Evolutionary conservation across 2,888 invertebrate species (phyloP).

Genomic region (Drosophila falleni): DNA sequence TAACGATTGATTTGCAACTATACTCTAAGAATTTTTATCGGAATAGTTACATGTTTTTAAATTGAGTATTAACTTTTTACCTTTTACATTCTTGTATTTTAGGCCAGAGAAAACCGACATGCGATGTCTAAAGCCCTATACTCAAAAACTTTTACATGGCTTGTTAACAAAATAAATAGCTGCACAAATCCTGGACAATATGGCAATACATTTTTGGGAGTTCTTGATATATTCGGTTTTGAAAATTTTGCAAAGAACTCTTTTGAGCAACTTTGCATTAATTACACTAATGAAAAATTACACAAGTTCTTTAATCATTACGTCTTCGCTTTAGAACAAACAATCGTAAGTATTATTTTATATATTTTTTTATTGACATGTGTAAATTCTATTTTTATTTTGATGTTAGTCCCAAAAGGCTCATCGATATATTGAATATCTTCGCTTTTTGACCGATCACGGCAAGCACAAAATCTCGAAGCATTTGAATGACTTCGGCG

Average conservation of each 20-base stretch:
- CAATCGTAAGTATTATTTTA: conserved; percentile 91
- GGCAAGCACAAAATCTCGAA: too few species aligned
- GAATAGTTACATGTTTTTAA: too few species aligned
- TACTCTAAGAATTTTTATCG: too few species aligned
- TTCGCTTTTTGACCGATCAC: too few species aligned
- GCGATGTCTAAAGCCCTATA: conserved; percentile 97
- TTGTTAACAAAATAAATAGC: conserved; percentile 96
- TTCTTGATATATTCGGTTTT: conserved; percentile 97
- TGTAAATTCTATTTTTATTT: too few species aligned
- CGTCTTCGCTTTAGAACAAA: conserved; percentile 97
- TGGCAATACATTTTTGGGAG: conserved; percentile 92
- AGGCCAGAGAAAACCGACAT: conserved; percentile 95
- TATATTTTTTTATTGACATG: too few species aligned
- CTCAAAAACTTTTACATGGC: conserved; percentile 95
- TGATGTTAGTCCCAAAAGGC: too few species aligned
- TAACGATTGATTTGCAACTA: too few species aligned
- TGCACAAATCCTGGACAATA: conserved; percentile 96
- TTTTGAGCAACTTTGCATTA: conserved; percentile 96
- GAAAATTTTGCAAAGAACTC: conserved; percentile 97
- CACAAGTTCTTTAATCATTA: conserved; percentile 99
- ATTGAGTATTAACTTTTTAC: background rate
- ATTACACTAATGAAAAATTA: conserved; percentile 97
- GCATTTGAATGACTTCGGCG: too few species aligned
- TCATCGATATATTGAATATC: too few species aligned
- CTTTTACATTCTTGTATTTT: conserved; percentile 31